Evolutionary conservation across 1,140 invertebrate species (phyloP).

Genomic region (Danaus plexippus): DNA sequence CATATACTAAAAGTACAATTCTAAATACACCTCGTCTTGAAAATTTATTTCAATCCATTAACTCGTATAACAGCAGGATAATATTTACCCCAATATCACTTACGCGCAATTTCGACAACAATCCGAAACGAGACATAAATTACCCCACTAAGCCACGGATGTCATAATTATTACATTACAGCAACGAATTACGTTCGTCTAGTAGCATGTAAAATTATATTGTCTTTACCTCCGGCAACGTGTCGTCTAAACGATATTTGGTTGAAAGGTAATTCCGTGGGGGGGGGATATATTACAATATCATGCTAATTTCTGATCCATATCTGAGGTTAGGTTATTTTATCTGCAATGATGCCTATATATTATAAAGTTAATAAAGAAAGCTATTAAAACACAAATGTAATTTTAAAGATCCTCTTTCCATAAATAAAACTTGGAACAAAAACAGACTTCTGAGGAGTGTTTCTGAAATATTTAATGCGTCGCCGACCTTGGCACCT

Average conservation of each 20-base stretch:
- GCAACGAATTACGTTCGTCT: too few relatives aligned
- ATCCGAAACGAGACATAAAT: conserved; percentile 20
- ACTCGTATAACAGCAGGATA: too few relatives aligned
- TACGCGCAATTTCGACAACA: conserved; percentile 16
- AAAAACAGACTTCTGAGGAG: conserved; percentile 1
- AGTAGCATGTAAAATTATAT: conserved; percentile 3
- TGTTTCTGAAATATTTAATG: conserved; percentile 18
- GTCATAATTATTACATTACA: conserved; percentile 13
- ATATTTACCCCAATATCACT: conserved; percentile 11
- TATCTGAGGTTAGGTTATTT: too few relatives aligned
- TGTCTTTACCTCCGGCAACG: neutral
- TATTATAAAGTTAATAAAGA: neutral
- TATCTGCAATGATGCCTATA: too few relatives aligned
- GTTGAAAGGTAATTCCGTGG: too few relatives aligned
- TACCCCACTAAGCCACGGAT: conserved; percentile 10
- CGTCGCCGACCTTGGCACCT: conserved; percentile 17
- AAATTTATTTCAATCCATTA: conserved; percentile 7
- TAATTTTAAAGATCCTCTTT: conserved; percentile 5
- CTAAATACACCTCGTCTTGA: neutral
- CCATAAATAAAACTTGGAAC: conserved; percentile 6
- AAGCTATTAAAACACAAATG: conserved; percentile 4
- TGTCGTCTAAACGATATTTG: too few relatives aligned
- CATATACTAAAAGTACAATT: neutral
- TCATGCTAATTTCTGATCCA: too few relatives aligned
- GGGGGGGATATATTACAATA: too few relatives aligned